Evolutionary conservation across 2,797 vertebrate species (phyloP).

Genomic region (Phaenicophaeus curvirostris): DNA sequence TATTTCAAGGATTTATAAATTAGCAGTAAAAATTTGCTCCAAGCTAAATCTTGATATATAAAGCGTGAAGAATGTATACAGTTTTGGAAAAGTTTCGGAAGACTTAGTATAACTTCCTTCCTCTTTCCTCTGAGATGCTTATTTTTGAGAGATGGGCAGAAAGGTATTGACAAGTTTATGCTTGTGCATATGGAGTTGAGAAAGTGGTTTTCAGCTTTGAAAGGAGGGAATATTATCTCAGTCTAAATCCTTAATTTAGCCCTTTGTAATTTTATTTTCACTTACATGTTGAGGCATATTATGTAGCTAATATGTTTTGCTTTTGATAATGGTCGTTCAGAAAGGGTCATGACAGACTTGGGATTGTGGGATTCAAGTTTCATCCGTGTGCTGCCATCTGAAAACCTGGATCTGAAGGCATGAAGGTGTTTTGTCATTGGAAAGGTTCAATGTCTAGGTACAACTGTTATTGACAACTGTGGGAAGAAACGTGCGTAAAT

Average conservation of each 20-base stretch:
- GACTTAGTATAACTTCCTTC: not conserved
- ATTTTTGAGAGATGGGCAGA: not conserved
- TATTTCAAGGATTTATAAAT: conserved; percentile 49
- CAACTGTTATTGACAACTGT: not conserved
- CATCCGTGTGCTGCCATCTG: not conserved
- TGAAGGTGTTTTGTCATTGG: not conserved
- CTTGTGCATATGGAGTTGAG: not conserved
- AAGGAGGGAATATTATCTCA: not conserved
- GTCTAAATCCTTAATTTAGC: not conserved
- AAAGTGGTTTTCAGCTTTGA: not conserved
- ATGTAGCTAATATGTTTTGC: not conserved
- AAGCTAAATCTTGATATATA: not conserved
- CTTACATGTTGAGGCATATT: not conserved
- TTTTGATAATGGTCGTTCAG: not conserved
- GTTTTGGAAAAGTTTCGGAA: not conserved
- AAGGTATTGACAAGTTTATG: not conserved
- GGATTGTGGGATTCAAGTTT: not conserved
- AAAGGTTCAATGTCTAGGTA: not conserved
- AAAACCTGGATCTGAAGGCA: not conserved
- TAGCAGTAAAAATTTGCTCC: conserved; percentile 23
- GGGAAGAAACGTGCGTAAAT: not conserved
- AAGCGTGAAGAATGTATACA: not conserved
- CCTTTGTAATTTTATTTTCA: not conserved
- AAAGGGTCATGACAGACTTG: not conserved
- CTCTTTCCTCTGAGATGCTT: accelerated